Conservation (phyloP, 2,797 vertebrate species). For the Sorex maritimensis region DNA sequence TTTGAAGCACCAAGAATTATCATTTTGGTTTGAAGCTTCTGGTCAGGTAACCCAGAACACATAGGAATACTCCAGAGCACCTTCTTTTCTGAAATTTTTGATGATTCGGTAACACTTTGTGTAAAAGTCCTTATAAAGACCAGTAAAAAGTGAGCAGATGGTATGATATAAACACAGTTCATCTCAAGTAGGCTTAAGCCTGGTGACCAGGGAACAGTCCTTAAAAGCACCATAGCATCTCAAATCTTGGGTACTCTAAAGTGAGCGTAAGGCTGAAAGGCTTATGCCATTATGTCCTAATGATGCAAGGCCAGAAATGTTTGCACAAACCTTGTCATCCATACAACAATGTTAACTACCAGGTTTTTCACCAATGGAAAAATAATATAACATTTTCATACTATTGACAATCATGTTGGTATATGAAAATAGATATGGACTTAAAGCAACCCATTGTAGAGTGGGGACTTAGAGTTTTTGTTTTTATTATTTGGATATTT, state of each 20-base stretch:
- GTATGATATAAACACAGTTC: neutral
- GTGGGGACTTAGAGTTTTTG: neutral
- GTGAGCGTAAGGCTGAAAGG: neutral
- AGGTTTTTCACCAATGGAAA: neutral
- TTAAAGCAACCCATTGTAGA: neutral
- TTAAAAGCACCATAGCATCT: neutral
- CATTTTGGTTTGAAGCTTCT: too few species aligned
- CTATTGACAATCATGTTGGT: neutral
- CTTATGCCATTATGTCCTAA: too few species aligned
- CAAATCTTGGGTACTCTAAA: neutral
- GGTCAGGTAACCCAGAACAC: too few species aligned
- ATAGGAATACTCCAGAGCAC: neutral
- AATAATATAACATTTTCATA: neutral
- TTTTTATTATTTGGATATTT: neutral
- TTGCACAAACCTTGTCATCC: neutral
- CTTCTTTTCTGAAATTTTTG: neutral
- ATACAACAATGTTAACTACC: neutral
- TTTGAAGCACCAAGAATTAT: too few species aligned
- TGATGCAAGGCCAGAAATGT: rapidly evolving
- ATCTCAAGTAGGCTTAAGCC: neutral
- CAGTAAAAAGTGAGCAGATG: neutral
- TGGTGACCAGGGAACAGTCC: neutral
- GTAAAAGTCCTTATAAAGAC: neutral
- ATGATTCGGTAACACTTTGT: neutral
- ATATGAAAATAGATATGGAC: neutral